Evolutionary conservation across 1,140 invertebrate genomes (phyloP), one percentile per base, ranked within the genome.

Genomic region (Hylaeus volcanicus): DNA sequence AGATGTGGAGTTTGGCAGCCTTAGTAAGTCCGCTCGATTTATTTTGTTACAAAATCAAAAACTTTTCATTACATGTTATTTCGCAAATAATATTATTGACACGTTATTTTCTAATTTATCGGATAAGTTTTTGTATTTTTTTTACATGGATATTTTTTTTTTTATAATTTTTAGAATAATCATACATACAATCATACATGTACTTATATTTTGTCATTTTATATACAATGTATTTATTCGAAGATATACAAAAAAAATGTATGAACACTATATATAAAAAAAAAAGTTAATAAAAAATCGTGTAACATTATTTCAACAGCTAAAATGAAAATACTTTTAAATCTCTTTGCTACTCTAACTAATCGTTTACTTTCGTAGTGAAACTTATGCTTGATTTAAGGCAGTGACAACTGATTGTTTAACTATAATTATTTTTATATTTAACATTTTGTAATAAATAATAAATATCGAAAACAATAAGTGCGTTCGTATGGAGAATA

Each of bases 331-430:
- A 6, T 41, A 12, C 15, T 64, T n/a, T 8, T 4, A 39, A 63
- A 15, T 51, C 26, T 58, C 14, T 72, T 60, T 9, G 39, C 39
- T 71, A 11, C 5, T 60, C n/a, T 26, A 61, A 39, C 48, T 48
- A 15, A 15, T 51, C 15, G 43, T 8, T 43, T 65, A n/a, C 12
- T 43, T 65, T 53, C 37, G 37, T 12, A 53, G n/a, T 14, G 6
- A 58, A 26, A 74, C 37, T 12, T 65, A 65, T 53, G n/a, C 39
- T 53, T 39, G 4, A 58, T 64, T 51, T 66, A 58, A 14, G 74
- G 74, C 55, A 70, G 55, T 77, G 65, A 70, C 9, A 60, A 70
- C 15, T 65, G 51, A 56, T 71, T 68, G 43, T 39, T 53, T 74
- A 41, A 65, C 15, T 26, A 11, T 65, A 39, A 58, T 64, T 63